Evolutionary conservation across 2,113 vertebrate genomes (phyloP).

Genomic region (Prionailurus bengalensis): DNA sequence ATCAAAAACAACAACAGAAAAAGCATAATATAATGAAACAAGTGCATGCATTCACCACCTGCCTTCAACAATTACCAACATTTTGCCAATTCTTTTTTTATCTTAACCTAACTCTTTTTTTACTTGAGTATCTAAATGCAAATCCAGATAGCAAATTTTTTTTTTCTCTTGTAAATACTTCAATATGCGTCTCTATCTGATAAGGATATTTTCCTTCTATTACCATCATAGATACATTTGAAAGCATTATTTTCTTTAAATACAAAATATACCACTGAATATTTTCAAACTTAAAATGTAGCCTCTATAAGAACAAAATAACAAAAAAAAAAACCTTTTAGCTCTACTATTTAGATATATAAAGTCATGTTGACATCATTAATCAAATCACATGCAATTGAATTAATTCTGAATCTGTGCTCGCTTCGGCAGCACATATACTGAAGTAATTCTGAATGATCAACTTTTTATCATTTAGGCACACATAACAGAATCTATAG

Average conservation of each 20-base stretch:
- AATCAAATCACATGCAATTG: constrained; percentile 14
- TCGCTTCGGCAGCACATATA: too few species aligned
- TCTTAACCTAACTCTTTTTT: background rate
- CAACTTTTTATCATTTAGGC: background rate
- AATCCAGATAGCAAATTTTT: background rate
- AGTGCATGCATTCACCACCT: background rate
- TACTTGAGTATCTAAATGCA: constrained; percentile 18
- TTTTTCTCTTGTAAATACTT: background rate
- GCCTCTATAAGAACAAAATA: background rate
- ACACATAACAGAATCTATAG: background rate
- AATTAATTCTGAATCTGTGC: background rate
- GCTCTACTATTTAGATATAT: background rate
- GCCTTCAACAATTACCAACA: background rate
- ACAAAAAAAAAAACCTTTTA: background rate
- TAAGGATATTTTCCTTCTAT: background rate
- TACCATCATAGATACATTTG: constrained; percentile 12
- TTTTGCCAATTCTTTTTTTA: background rate
- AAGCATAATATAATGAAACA: background rate
- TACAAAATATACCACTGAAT: background rate
- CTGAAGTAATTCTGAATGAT: background rate
- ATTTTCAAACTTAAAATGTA: constrained; percentile 43
- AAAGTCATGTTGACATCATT: background rate
- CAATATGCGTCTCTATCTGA: background rate
- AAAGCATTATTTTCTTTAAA: constrained; percentile 16
- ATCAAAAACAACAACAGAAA: background rate